Base-by-base conservation (phyloP, 1,140 invertebrate genomes). In the Atta colombica region DNA sequence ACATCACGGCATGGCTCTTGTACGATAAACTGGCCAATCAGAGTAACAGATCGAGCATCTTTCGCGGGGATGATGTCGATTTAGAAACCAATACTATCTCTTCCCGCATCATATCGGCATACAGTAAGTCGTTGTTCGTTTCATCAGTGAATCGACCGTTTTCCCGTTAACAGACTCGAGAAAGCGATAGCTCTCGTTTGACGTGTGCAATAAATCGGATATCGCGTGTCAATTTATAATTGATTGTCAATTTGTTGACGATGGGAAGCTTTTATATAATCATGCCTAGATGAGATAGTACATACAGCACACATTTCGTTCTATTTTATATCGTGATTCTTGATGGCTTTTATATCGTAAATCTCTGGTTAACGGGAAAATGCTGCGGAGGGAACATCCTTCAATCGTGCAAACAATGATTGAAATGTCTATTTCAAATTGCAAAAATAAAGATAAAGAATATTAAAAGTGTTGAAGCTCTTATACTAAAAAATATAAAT, bases 21-120 rank as follows among this genome's bases (percentile, higher is more conserved):
- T 10, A 31, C 77, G 85, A 88, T 87, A 87, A 87, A 88, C 31
- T 58, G 65, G 55, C 63, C 63, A 84, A 63, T 87, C 53, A 18
- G 8, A 88, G 53, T 82, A 75, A 87, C 69, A 77, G 61, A 84
- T 87, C 49, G 53, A n/a, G 21, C 16, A 31, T 16, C 69, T 21
- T 25, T 53, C n/a, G 63, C 21, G 21, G 14, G 65, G 72, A 85
- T 61, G 35, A 58, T 84, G 82, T 69, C 86, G 86, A 87, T 88
- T 77, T 74, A 74, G 55, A 60, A 74, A 55, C 31, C 74, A 88
- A 87, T 87, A 61, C 77, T 58, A 81, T 75, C 86, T 14, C 65
- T 18, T 35, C 12, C 61, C 31, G 7, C 61, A 31, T 66, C 66
- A 61, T 81, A 82, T 75, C 69, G 60, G 61, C 3, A 14, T 69